Evolutionary conservation across 2,888 invertebrate species (phyloP).

Genomic region (Eupeodes luniger): DNA sequence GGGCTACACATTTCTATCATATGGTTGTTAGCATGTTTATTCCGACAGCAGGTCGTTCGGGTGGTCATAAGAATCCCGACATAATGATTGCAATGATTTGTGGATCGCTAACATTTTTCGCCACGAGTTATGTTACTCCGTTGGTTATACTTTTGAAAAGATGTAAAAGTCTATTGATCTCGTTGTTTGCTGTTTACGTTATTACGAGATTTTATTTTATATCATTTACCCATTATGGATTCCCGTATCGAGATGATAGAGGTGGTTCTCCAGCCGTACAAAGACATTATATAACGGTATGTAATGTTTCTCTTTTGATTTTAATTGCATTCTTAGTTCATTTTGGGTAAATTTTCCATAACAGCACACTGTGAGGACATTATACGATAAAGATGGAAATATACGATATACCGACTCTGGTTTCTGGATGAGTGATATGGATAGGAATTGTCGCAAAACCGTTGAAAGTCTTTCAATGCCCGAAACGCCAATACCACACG

Average conservation of each 20-base stretch:
- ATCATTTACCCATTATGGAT: conserved; percentile 84
- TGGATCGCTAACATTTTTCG: conserved; percentile 82
- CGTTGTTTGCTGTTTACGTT: conserved; percentile 78
- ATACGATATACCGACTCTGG: conserved; percentile 80
- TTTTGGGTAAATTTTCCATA: background rate
- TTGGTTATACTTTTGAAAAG: conserved; percentile 80
- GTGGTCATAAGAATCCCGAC: conserved; percentile 84
- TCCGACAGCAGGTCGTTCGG: conserved; percentile 84
- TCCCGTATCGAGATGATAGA: conserved; percentile 85
- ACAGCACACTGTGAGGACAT: conserved; percentile 80
- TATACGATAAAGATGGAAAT: conserved; percentile 80
- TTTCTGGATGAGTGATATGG: conserved; percentile 80
- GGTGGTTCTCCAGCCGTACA: conserved; percentile 83
- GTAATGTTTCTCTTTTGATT: conserved; percentile 36
- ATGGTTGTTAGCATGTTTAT: conserved; percentile 81
- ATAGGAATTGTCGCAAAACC: conserved; percentile 80
- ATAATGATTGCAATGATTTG: conserved; percentile 83
- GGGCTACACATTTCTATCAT: conserved; percentile 80
- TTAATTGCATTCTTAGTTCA: background rate
- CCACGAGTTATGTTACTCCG: conserved; percentile 82
- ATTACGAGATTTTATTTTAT: conserved; percentile 80
- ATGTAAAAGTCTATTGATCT: conserved; percentile 78
- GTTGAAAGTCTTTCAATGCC: conserved; percentile 81
- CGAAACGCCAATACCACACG: conserved; percentile 79
- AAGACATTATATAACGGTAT: conserved; percentile 85